Evolutionary conservation across 92 coral and sea anemone species (phyloP).

Genomic region (Porites rus): DNA sequence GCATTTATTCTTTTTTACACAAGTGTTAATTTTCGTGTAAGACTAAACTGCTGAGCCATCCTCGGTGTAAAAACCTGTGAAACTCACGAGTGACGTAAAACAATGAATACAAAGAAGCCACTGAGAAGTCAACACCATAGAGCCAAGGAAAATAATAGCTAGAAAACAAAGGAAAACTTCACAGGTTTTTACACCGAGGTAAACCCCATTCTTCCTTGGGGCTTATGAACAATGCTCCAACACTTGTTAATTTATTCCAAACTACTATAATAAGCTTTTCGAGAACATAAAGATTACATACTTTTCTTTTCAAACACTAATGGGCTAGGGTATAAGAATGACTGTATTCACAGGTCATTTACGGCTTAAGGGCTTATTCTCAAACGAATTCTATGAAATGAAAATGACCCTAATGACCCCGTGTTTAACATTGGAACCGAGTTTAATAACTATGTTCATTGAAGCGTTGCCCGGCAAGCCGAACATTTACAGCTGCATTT

Average conservation of each 20-base stretch:
- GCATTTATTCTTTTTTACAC: too few species aligned
- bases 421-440: neutral
- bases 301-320: slow-evolving; percentile 32
- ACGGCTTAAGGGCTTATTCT: slow-evolving; percentile 37
- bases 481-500: too few species aligned
- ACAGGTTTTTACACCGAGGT: too few species aligned
- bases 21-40: too few species aligned
- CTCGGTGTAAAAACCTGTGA: too few species aligned
- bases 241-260: slow-evolving; percentile 16
- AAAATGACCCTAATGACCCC: neutral
- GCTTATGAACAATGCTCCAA: neutral
- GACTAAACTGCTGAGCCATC: neutral
- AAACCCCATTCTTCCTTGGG: neutral
- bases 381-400: neutral
- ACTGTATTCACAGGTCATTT: slow-evolving; percentile 35
- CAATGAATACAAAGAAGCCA: too few species aligned
- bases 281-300: slow-evolving; percentile 27
- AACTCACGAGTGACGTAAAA: too few species aligned
- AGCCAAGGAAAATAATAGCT: too few species aligned
- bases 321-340: slow-evolving; percentile 10
- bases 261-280: slow-evolving; percentile 14
- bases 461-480: neutral
- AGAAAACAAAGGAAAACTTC: too few species aligned
- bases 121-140: too few species aligned
- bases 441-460: neutral